These are phyloP conservation scores for Meteorus colon DNA, from an alignment of 2,888 invertebrate species.

Conservation along the genomic window DNA sequence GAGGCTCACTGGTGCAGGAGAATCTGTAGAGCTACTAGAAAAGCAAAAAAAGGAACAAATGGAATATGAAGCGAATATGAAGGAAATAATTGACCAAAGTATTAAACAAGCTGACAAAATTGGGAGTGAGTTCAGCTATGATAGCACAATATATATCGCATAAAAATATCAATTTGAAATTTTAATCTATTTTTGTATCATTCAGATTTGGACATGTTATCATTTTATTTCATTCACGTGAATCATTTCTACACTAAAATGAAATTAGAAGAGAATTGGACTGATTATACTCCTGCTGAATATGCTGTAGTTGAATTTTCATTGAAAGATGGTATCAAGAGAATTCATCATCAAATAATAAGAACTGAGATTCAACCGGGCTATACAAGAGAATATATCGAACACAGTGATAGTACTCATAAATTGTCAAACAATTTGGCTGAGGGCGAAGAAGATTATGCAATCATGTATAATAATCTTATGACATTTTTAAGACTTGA, in stretches of 20 bases:
- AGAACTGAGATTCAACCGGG: slow-evolving; percentile 72
- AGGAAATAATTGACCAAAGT: slow-evolving; percentile 53
- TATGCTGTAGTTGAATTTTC: slow-evolving; percentile 74
- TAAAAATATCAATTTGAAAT: not conserved
- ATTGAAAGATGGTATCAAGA: slow-evolving; percentile 71
- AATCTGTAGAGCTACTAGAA: slow-evolving; percentile 55
- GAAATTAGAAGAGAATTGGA: slow-evolving; percentile 35
- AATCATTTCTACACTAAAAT: slow-evolving; percentile 66
- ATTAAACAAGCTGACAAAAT: slow-evolving; percentile 48
- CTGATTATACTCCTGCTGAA: slow-evolving; percentile 75
- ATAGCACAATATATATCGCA: slow-evolving; percentile 7
- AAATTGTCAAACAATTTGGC: slow-evolving; percentile 70
- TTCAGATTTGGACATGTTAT: slow-evolving; percentile 37
- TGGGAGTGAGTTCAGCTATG: slow-evolving; percentile 49
- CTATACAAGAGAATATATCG: slow-evolving; percentile 71
- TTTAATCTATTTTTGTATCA: not conserved
- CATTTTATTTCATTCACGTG: slow-evolving; percentile 69
- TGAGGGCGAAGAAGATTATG: slow-evolving; percentile 64
- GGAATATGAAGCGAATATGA: slow-evolving; percentile 58
- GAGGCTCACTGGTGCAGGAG: slow-evolving; percentile 65
- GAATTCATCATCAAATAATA: slow-evolving; percentile 69
- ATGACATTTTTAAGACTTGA: slow-evolving; percentile 68
- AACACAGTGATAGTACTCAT: slow-evolving; percentile 73
- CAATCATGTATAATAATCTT: slow-evolving; percentile 70
- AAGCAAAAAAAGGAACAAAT: slow-evolving; percentile 46